These are phyloP conservation scores for Embidobia sp. DNA, from an alignment of 2,888 invertebrate species.

Conservation along the genomic window DNA sequence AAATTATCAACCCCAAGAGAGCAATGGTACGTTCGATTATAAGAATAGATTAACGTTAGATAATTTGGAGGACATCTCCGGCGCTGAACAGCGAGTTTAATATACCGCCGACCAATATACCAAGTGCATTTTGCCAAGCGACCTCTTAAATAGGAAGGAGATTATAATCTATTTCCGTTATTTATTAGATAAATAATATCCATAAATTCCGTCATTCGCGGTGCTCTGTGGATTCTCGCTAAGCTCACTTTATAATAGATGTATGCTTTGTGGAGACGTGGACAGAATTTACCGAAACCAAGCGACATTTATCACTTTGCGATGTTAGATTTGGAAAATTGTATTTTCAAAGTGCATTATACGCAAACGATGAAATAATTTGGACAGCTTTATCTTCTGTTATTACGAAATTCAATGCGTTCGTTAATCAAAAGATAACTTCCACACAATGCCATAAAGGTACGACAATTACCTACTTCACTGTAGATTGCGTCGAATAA, in stretches of 20 bases:
- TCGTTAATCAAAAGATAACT: constrained; percentile 29
- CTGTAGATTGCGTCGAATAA: background rate
- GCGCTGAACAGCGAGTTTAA: constrained; percentile 26
- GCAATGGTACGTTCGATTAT: constrained; percentile 57
- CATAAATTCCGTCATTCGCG: constrained; percentile 56
- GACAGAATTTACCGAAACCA: constrained; percentile 30
- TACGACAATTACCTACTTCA: constrained; percentile 2
- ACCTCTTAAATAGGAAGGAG: constrained; percentile 54
- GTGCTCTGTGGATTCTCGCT: constrained; percentile 46
- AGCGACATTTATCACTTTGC: constrained; percentile 47
- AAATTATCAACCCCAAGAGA: constrained; percentile 45
- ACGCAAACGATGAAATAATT: constrained; percentile 40
- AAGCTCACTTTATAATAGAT: constrained; percentile 55
- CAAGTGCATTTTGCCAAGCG: constrained; percentile 21
- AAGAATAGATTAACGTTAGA: constrained; percentile 59
- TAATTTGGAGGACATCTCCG: constrained; percentile 51
- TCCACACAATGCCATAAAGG: constrained; percentile 24
- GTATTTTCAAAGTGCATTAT: constrained; percentile 49
- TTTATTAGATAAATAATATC: constrained; percentile 59
- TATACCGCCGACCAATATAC: constrained; percentile 33
- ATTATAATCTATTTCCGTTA: constrained; percentile 60
- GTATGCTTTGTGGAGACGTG: constrained; percentile 51
- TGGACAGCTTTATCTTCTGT: constrained; percentile 38
- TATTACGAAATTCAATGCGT: constrained; percentile 38
- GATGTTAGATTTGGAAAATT: constrained; percentile 53